These are phyloP conservation scores for Pseudococcus jackbeardsleyi DNA, from an alignment of 2,888 invertebrate genomes.

Conservation along the genomic window DNA sequence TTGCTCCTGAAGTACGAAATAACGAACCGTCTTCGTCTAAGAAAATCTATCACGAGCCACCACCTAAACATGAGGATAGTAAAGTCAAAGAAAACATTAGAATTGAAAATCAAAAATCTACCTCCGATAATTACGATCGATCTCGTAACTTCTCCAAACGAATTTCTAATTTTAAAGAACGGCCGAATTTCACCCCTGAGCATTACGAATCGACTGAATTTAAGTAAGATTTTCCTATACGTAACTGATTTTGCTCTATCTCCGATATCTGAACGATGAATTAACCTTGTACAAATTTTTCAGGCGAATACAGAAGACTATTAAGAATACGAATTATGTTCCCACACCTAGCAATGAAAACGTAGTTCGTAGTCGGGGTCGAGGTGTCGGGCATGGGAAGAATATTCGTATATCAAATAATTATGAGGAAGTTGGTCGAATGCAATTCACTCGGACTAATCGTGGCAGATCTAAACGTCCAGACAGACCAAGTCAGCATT, in stretches of 20 bases:
- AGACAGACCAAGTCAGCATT: slow-evolving; percentile 13
- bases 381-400: slow-evolving; percentile 29
- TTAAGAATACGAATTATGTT: slow-evolving; percentile 6
- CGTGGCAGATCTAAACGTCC: slow-evolving; percentile 53
- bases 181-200: neutral
- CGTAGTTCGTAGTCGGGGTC: slow-evolving; percentile 30
- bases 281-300: neutral
- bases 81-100: neutral
- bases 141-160: slow-evolving; percentile 18
- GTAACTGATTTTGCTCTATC: neutral
- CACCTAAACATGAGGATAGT: neutral
- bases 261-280: neutral
- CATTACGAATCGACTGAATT: slow-evolving; percentile 10
- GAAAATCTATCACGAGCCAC: neutral
- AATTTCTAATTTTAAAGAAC: slow-evolving; percentile 8
- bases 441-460: slow-evolving; percentile 51
- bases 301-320: slow-evolving; percentile 24
- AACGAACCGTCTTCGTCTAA: neutral
- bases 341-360: neutral
- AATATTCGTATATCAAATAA: slow-evolving; percentile 6
- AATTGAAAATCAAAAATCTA: neutral
- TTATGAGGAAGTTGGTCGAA: neutral
- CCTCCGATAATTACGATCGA: neutral
- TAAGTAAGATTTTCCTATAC: neutral
- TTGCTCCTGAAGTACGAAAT: no score